These are phyloP conservation scores for Gracilinanus agilis DNA, from an alignment of 2,113 vertebrate species.

Conservation along the genomic window DNA sequence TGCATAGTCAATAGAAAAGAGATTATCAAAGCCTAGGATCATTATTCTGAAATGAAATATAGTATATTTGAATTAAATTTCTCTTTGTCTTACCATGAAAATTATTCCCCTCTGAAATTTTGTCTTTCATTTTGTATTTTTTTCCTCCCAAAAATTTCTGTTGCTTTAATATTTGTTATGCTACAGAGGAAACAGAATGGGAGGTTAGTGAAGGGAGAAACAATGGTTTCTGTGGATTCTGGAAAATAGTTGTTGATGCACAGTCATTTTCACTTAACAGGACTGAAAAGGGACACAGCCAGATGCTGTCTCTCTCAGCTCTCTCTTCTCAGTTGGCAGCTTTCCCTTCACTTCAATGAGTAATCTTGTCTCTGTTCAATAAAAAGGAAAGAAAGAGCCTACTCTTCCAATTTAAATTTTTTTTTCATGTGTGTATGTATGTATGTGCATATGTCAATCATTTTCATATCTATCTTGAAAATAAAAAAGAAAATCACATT, in stretches of 20 bases:
- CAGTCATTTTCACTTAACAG: constrained; percentile 8
- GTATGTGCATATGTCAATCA: background rate
- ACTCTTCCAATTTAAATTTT: constrained; percentile 7
- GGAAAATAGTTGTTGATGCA: background rate
- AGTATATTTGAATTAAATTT: constrained; percentile 2
- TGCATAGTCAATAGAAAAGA: background rate
- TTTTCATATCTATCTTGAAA: constrained; percentile 20
- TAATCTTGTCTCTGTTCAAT: background rate
- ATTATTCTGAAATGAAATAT: background rate
- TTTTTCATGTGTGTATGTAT: background rate
- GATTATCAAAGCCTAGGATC: background rate
- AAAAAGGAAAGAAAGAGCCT: background rate
- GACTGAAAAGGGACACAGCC: background rate
- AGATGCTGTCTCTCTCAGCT: background rate
- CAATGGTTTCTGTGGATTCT: background rate
- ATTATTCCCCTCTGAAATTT: background rate
- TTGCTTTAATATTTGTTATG: background rate
- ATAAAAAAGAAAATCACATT: background rate
- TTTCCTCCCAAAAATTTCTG: background rate
- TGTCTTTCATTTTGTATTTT: background rate
- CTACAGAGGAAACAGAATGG: background rate
- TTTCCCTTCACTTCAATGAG: background rate
- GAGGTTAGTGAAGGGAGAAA: background rate
- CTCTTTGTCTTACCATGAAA: constrained; percentile 29
- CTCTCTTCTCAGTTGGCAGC: constrained; percentile 26